phyloP scores from a whole-genome alignment of 2,888 invertebrate genomes.

The Scaptomyza cyrtandrae region DNA sequence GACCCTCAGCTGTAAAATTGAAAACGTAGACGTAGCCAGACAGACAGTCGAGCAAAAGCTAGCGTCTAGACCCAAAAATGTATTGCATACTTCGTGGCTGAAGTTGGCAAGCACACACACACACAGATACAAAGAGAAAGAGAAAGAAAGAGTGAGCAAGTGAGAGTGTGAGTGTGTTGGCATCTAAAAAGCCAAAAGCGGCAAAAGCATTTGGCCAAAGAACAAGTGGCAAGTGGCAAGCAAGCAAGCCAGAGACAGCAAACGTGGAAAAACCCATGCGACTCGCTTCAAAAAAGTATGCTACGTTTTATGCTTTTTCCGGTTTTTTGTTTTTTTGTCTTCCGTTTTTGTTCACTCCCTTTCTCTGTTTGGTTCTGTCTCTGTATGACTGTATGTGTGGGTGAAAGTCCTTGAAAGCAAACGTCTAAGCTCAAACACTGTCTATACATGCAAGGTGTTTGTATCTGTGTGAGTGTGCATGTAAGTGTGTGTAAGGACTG shows the following conservation, averaged over 20 bases:
- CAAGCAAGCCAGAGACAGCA: slow-evolving; percentile 49
- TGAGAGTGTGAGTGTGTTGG: slow-evolving; percentile 21
- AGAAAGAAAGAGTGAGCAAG: slow-evolving; percentile 1
- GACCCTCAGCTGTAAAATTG: slow-evolving; percentile 56
- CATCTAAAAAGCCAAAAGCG: slow-evolving; percentile 54
- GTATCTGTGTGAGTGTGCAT: slow-evolving; percentile 17
- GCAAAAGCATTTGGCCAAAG: slow-evolving; percentile 62
- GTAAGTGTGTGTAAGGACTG: slow-evolving; percentile 17
- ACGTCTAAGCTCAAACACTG: slow-evolving; percentile 62
- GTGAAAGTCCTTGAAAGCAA: slow-evolving; percentile 69
- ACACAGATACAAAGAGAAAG: slow-evolving; percentile 6
- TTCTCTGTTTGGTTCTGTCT: slow-evolving; percentile 7
- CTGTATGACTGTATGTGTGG: slow-evolving; percentile 45
- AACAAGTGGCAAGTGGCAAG: slow-evolving; percentile 55
- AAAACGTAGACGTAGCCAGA: slow-evolving; percentile 59
- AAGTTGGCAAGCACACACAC: slow-evolving; percentile 57
- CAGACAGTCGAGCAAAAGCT: slow-evolving; percentile 43
- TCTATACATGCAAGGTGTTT: slow-evolving; percentile 2
- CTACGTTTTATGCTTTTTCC: slow-evolving; percentile 56
- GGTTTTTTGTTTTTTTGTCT: slow-evolving; percentile 41
- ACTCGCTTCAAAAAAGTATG: slow-evolving; percentile 72
- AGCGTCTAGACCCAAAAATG: slow-evolving; percentile 75
- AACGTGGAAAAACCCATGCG: slow-evolving; percentile 69
- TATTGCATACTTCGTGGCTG: slow-evolving; percentile 74
- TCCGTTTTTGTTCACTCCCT: background rate